These are phyloP conservation scores for Vollenhovia emeryi DNA, from an alignment of 1,140 invertebrate genomes.

Conservation along the genomic window DNA sequence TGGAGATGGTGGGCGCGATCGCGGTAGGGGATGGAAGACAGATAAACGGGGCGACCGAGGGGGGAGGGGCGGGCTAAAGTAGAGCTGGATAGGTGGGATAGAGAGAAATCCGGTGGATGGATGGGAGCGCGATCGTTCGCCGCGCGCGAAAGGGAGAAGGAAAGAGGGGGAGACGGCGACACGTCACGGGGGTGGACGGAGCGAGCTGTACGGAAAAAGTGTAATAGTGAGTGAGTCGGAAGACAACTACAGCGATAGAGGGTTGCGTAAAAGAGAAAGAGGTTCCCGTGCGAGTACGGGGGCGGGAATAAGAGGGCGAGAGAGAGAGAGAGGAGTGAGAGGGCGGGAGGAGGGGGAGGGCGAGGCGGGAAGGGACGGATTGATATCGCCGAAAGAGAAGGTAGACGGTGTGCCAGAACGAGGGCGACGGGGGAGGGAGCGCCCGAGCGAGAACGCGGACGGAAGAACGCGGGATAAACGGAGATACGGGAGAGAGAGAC, in stretches of 20 bases:
- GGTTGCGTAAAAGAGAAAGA: slow-evolving; percentile 48
- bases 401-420: slow-evolving; percentile 21
- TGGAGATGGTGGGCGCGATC: slow-evolving; percentile 46
- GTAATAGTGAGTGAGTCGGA: slow-evolving; percentile 51
- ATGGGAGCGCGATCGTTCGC: slow-evolving; percentile 30
- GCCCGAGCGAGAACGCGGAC: slow-evolving; percentile 23
- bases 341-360: slow-evolving; percentile 4
- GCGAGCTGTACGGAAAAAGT: slow-evolving; percentile 37
- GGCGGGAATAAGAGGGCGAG: slow-evolving; percentile 49
- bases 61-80: no score
- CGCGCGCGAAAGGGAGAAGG: slow-evolving; percentile 42
- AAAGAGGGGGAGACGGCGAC: slow-evolving; percentile 10
- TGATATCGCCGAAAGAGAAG: slow-evolving; percentile 44
- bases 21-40: slow-evolving; percentile 48
- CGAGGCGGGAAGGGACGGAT: slow-evolving; percentile 30
- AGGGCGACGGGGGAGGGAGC: not conserved
- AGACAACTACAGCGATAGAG: slow-evolving; percentile 51
- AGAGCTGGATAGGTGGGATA: slow-evolving; percentile 46
- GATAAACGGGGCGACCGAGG: slow-evolving; percentile 47
- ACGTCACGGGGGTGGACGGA: slow-evolving; percentile 9
- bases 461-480: slow-evolving; percentile 53
- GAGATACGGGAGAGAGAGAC: slow-evolving; percentile 55
- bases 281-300: slow-evolving; percentile 45
- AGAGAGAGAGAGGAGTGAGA: slow-evolving; percentile 38
- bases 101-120: slow-evolving; percentile 59